Conservation (phyloP, 2,888 invertebrate genomes). For the Metopia argyrocephala region DNA sequence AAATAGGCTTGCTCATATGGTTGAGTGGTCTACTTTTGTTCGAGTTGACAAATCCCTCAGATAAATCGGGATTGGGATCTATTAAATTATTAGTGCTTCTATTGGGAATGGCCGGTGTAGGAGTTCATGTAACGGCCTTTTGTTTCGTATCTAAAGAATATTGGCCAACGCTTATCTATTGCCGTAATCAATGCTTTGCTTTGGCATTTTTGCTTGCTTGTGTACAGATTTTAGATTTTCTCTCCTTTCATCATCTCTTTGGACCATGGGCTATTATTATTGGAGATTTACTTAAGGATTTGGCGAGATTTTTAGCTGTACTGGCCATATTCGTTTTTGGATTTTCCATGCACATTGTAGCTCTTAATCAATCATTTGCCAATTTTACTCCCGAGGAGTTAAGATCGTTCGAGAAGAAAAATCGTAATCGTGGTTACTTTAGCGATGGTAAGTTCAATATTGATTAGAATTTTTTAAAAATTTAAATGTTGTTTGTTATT, state of each 20-base stretch:
- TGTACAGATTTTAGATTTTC: slow-evolving; percentile 97
- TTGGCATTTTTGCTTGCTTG: slow-evolving; percentile 96
- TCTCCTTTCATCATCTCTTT: slow-evolving; percentile 99
- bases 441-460: slow-evolving; percentile 85
- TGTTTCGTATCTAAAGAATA: slow-evolving; percentile 84
- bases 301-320: slow-evolving; percentile 98
- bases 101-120: slow-evolving; percentile 93
- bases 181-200: slow-evolving; percentile 98
- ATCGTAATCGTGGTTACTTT: slow-evolving; percentile 81
- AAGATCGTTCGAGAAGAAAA: slow-evolving; percentile 81
- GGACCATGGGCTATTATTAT: slow-evolving; percentile 99
- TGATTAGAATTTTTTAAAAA: slow-evolving; percentile 54
- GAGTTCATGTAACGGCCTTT: slow-evolving; percentile 91
- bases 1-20: slow-evolving; percentile 96
- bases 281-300: slow-evolving; percentile 94
- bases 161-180: slow-evolving; percentile 93
- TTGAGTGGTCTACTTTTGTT: slow-evolving; percentile 95
- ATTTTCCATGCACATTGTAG: slow-evolving; percentile 97
- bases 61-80: slow-evolving; percentile 97
- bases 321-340: slow-evolving; percentile 98
- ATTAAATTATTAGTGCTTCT: slow-evolving; percentile 92
- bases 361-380: slow-evolving; percentile 95
- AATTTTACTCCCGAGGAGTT: slow-evolving; percentile 84
- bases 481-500: slow-evolving; percentile 45
- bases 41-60: slow-evolving; percentile 98